Evolutionary conservation across 2,797 vertebrate genomes (phyloP).

Genomic region (Aeoliscus strigatus): DNA sequence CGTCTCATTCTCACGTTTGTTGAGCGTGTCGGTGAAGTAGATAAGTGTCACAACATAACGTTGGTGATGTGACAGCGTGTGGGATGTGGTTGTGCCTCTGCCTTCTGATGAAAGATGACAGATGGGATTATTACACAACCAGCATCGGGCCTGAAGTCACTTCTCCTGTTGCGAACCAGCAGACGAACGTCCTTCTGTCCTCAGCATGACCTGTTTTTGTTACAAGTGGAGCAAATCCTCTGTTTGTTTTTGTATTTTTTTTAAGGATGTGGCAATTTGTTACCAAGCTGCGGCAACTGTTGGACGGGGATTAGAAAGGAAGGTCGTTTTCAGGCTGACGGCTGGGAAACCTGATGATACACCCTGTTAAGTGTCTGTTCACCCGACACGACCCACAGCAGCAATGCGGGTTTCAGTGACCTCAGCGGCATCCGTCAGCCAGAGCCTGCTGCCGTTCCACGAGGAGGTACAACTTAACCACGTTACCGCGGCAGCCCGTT

Average conservation of each 20-base stretch:
- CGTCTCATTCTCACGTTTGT: background rate
- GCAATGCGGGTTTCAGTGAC: slow-evolving; percentile 71
- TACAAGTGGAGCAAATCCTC: slow-evolving; percentile 4
- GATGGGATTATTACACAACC: slow-evolving; percentile 60
- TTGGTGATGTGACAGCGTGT: background rate
- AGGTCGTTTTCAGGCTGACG: slow-evolving; percentile 18
- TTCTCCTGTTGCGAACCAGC: slow-evolving; percentile 11
- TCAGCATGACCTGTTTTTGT: slow-evolving; percentile 14
- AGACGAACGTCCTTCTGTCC: slow-evolving; percentile 6
- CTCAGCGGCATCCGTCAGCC: slow-evolving; percentile 47
- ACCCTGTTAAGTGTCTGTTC: slow-evolving; percentile 52
- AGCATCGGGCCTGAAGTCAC: slow-evolving; percentile 38
- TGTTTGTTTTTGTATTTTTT: slow-evolving; percentile 4
- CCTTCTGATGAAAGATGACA: slow-evolving; percentile 31
- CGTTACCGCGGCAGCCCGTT: too few relatives aligned
- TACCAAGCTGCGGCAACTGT: slow-evolving; percentile 45
- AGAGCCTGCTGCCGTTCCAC: slow-evolving; percentile 37
- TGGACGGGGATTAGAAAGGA: slow-evolving; percentile 4
- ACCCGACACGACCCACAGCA: slow-evolving; percentile 65
- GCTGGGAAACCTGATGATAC: slow-evolving; percentile 51
- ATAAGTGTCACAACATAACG: background rate
- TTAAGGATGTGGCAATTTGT: slow-evolving; percentile 42
- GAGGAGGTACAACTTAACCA: slow-evolving; percentile 12
- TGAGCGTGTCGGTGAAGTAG: background rate
- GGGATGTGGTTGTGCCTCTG: background rate